These are phyloP conservation scores for Pseudomyrmex gracilis DNA, from an alignment of 1,140 invertebrate species.

Conservation along the genomic window DNA sequence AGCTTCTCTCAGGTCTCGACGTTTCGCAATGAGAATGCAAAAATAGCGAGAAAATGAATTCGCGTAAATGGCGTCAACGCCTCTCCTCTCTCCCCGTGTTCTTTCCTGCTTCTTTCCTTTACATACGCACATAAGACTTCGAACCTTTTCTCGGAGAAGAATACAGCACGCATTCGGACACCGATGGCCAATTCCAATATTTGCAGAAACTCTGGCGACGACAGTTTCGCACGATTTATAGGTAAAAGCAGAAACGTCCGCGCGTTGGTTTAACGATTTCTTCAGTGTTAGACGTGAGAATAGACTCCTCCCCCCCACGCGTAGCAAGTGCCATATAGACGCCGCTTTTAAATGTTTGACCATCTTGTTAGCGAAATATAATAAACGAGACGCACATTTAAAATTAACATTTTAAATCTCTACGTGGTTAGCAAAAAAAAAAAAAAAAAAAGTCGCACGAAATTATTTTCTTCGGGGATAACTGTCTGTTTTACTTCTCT, in stretches of 20 bases:
- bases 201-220: conserved; percentile 72
- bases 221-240: conserved; percentile 71
- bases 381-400: neutral
- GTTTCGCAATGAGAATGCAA: conserved; percentile 16
- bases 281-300: conserved; percentile 53
- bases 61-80: conserved; percentile 42
- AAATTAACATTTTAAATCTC: neutral
- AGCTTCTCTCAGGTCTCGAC: neutral
- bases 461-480: neutral
- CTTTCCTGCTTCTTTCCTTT: too few species aligned
- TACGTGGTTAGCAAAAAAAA: neutral
- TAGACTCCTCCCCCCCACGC: conserved; percentile 36
- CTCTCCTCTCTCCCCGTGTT: neutral
- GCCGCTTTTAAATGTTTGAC: conserved; percentile 12
- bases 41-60: conserved; percentile 51
- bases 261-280: conserved; percentile 71
- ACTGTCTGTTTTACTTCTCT: neutral
- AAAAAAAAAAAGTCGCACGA: too few species aligned
- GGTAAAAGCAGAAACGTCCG: conserved; percentile 73
- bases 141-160: conserved; percentile 54
- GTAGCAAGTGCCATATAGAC: conserved; percentile 40
- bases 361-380: conserved; percentile 16
- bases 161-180: conserved; percentile 68
- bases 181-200: conserved; percentile 76
- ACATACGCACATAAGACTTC: conserved; percentile 39